A percentile compares a stretch with the other conserved stretches of the same genome.
phyloP scores from a whole-genome alignment of 35 echinoderm and acorn worm species.

The Amphiura filiformis region DNA sequence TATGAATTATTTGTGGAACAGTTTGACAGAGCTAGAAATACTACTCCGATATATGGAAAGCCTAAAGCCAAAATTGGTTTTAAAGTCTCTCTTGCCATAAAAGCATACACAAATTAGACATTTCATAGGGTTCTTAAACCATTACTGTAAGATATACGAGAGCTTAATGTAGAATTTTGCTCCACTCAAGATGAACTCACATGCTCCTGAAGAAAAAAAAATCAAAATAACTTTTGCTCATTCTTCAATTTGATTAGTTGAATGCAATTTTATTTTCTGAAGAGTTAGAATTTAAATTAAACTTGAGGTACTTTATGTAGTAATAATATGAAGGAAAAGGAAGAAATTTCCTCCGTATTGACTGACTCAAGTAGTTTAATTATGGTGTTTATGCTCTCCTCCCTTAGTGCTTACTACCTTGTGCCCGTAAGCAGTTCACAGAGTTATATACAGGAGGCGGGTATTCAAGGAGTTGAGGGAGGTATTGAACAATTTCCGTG shows the following conservation, averaged over 20 bases:
- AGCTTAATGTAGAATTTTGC: not conserved
- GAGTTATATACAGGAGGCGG: too few species aligned
- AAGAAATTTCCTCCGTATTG: not conserved
- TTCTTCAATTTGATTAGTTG: slow-evolving; percentile 6
- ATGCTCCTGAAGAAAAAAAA: too few species aligned
- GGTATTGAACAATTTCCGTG: too few species aligned
- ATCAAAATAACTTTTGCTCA: not conserved
- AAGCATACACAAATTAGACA: slow-evolving; percentile 7
- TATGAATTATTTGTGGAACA: not conserved
- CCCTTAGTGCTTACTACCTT: too few species aligned
- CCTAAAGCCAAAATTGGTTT: slow-evolving; percentile 1
- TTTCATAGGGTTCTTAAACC: not conserved
- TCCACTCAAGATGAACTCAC: too few species aligned
- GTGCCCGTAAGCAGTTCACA: too few species aligned
- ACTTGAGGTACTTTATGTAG: not conserved
- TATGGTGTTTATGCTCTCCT: not conserved
- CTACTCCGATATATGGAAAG: not conserved
- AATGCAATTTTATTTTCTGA: not conserved
- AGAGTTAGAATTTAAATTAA: not conserved
- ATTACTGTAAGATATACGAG: not conserved
- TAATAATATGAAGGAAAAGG: not conserved
- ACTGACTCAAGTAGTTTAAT: not conserved
- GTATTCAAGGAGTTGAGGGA: too few species aligned
- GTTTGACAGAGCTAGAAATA: not conserved
- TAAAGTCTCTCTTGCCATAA: not conserved